Base-by-base conservation (phyloP, 92 coral and sea anemone species). In the Umimayanthus kanabou region DNA sequence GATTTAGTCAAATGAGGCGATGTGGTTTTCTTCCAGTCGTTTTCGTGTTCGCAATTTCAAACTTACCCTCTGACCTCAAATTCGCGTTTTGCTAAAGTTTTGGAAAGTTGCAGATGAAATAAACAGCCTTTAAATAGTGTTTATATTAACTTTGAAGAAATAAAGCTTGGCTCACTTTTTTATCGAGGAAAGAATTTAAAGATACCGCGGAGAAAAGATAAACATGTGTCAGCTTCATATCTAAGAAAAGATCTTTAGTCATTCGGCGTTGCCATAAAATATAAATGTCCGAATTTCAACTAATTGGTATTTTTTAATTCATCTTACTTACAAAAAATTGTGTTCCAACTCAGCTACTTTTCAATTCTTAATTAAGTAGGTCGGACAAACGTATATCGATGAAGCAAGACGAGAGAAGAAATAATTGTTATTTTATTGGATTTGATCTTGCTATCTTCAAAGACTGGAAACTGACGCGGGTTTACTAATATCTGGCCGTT, bases 381-480 rank as follows among this genome's bases (percentile, higher is more conserved):
- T 45, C 66, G 87, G 84, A 29, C 77, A 18, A 28, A 33, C 42
- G 37, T 45, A 83, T 83, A 70, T 69, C 77, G 53, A 47, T 71
- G 87, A 73, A 69, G 28, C 42, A 50, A 65, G 13, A 45, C 30
- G 50, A 16, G 66, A 69, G 87, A 45, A 50, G 64, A 71, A 83
- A 26, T 83, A 83, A 83, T 83, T 83, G 79, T 70, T 40, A 69
- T 42, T 73, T 82, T 83, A 83, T 83, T 83, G 70, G 77, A 67
- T 83, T 83, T 83, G 67, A 28, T 83, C 74, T 83, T 18, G 25
- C 87, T 69, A 42, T 83, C 78, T 83, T 71, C 78, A 70, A 83
- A 77, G 39, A 30, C 76, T 71, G 50, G 40, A 83, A 70, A 71
- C 71, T 69, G 76, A 71, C 78, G 78, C 45, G 87, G 67, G 70